These are phyloP conservation scores for Taeniopygia guttata DNA, from an alignment of 2,797 vertebrate genomes.

Conservation along the genomic window DNA sequence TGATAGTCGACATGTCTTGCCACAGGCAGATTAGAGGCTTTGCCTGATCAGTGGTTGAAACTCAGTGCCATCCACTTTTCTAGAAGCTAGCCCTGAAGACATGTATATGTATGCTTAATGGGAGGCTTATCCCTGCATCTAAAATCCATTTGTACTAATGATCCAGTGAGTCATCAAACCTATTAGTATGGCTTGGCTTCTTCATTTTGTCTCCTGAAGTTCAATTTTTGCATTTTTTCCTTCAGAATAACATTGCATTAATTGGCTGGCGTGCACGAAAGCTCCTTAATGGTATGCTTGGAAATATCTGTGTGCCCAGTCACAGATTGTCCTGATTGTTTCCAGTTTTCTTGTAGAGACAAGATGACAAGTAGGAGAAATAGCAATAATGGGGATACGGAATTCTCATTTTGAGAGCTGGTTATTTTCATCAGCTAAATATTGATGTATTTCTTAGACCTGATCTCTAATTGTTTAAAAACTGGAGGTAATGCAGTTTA, in stretches of 20 bases:
- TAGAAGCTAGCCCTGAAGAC: neutral
- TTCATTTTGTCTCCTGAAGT: conserved; percentile 6
- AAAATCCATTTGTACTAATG: conserved; percentile 12
- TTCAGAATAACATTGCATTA: neutral
- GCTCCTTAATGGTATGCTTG: neutral
- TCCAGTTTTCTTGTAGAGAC: neutral
- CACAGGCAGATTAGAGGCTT: neutral
- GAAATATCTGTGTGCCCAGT: neutral
- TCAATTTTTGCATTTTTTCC: neutral
- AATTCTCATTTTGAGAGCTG: neutral
- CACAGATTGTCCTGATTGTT: neutral
- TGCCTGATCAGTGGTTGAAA: neutral
- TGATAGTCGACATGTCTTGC: neutral
- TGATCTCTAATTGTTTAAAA: neutral
- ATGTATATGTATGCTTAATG: neutral
- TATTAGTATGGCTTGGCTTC: neutral
- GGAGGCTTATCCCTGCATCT: neutral
- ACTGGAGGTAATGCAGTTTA: neutral
- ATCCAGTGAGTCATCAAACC: neutral
- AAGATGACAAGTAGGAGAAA: neutral
- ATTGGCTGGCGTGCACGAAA: neutral
- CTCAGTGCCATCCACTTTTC: neutral
- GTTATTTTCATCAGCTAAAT: neutral
- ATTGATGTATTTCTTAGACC: neutral
- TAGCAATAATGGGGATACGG: neutral